Evolutionary conservation across 2,113 vertebrate species (phyloP).

Genomic region (Tapirus terrestris): DNA sequence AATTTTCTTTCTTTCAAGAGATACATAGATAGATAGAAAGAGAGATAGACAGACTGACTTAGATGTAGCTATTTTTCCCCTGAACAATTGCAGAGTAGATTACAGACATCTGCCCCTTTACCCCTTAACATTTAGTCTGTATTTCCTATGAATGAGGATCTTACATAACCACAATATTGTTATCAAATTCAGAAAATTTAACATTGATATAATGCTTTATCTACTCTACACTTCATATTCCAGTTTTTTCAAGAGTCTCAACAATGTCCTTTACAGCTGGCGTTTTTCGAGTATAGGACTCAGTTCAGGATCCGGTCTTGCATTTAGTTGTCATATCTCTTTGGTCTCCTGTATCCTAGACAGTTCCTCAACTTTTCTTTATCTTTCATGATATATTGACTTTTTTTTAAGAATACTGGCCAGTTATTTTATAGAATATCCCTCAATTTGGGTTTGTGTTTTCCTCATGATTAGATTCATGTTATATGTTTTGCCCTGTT

Average conservation of each 20-base stretch:
- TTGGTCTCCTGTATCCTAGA: neutral
- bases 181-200: slow-evolving; percentile 30
- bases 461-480: neutral
- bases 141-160: neutral
- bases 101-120: neutral
- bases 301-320: neutral
- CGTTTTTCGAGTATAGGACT: neutral
- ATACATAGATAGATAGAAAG: neutral
- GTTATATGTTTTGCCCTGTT: neutral
- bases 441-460: neutral
- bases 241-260: neutral
- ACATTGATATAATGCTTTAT: neutral
- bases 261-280: neutral
- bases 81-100: neutral
- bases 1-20: neutral
- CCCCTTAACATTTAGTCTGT: neutral
- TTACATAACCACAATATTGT: neutral
- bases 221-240: neutral
- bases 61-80: neutral
- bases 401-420: neutral
- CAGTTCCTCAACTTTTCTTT: neutral
- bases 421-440: neutral
- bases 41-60: neutral
- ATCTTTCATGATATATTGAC: neutral
- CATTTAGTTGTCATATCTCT: neutral